phyloP scores from a whole-genome alignment of 2,888 invertebrate species.

The Ctenicera cuprea region DNA sequence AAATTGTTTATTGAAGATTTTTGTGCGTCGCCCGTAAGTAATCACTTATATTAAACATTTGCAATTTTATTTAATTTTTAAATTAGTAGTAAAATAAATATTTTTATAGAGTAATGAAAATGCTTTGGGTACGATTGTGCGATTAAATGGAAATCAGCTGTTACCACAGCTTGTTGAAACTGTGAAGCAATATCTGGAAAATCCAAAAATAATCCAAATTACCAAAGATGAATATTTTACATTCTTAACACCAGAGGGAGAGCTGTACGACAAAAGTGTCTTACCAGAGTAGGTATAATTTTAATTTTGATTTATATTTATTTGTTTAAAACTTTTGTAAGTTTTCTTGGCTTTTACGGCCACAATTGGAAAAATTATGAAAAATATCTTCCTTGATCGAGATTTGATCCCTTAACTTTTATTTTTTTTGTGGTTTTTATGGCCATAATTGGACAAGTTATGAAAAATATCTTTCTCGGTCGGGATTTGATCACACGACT shows the following conservation, averaged over 20 bases:
- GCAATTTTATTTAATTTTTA: not conserved
- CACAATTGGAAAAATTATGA: too few relatives aligned
- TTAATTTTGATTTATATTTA: not conserved
- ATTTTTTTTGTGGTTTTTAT: too few relatives aligned
- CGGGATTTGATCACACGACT: too few relatives aligned
- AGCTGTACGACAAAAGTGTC: slow-evolving; percentile 92
- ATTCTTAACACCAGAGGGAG: slow-evolving; percentile 90
- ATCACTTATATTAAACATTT: too few relatives aligned
- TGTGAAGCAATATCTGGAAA: slow-evolving; percentile 78
- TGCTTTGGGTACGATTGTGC: slow-evolving; percentile 82
- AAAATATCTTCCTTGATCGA: too few relatives aligned
- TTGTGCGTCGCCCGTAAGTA: slow-evolving; percentile 63
- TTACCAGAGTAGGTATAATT: slow-evolving; percentile 75
- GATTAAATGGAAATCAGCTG: slow-evolving; percentile 79
- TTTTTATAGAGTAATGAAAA: slow-evolving; percentile 77
- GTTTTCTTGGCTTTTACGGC: too few relatives aligned
- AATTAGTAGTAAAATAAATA: too few relatives aligned
- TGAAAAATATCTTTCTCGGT: too few relatives aligned
- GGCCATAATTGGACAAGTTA: too few relatives aligned
- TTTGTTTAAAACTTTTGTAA: too few relatives aligned
- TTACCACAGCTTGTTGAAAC: slow-evolving; percentile 79
- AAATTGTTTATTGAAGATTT: slow-evolving; percentile 78
- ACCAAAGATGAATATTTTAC: slow-evolving; percentile 88
- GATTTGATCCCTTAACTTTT: too few relatives aligned
- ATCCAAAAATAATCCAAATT: slow-evolving; percentile 81